phyloP scores from a whole-genome alignment of 1,140 invertebrate species.

The Polyergus mexicanus region DNA sequence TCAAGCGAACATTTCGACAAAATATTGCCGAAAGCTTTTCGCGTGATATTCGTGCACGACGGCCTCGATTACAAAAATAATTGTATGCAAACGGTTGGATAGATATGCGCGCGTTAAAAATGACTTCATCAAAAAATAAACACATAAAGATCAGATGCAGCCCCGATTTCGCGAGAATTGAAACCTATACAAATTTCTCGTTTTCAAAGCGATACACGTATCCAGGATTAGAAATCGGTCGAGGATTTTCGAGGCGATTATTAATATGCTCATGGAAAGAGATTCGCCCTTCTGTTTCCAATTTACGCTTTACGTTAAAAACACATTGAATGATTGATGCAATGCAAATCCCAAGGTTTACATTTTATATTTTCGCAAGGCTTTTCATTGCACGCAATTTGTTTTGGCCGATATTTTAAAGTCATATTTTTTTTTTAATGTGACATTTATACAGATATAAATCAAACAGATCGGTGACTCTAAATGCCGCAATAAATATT shows the following conservation, averaged over 20 bases:
- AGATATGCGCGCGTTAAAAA: neutral
- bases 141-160: slow-evolving; percentile 61
- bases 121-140: slow-evolving; percentile 49
- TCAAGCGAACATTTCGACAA: neutral
- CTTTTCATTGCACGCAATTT: neutral
- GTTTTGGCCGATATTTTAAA: slow-evolving; percentile 9
- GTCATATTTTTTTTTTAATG: neutral
- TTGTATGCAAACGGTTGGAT: slow-evolving; percentile 53
- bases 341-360: neutral
- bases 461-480: neutral
- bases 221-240: slow-evolving; percentile 46
- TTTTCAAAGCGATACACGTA: slow-evolving; percentile 26
- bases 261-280: slow-evolving; percentile 14
- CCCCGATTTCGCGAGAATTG: slow-evolving; percentile 59
- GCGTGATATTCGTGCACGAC: slow-evolving; percentile 47
- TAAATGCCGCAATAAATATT: slow-evolving; percentile 18
- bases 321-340: slow-evolving; percentile 16
- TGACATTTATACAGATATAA: slow-evolving; percentile 7
- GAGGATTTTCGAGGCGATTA: slow-evolving; percentile 15
- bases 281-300: slow-evolving; percentile 6
- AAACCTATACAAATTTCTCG: slow-evolving; percentile 43
- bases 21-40: slow-evolving; percentile 49
- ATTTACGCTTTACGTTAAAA: neutral
- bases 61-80: slow-evolving; percentile 76
- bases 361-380: slow-evolving; percentile 1